Base-by-base conservation (phyloP, 2,888 invertebrate species). In the Chrysolina oricalcia region DNA sequence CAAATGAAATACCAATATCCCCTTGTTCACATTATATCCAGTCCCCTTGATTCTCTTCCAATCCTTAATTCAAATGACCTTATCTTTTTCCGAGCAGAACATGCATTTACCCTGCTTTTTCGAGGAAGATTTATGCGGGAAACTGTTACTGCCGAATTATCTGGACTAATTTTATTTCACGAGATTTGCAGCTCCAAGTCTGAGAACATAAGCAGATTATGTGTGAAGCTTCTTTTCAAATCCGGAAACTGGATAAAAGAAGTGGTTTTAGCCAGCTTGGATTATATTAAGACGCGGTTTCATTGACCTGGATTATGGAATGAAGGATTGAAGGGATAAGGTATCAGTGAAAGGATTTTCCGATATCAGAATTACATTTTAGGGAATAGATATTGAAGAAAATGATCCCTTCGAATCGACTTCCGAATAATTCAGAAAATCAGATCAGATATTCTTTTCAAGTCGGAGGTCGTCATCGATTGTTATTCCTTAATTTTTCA, bases 151-250 rank as follows among this genome's bases (percentile, higher is more conserved):
- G 48, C 46, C 5, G 72, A 40, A 66, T 56, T 72, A 59, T 65
- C 27, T 23, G 43, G 66, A 59, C 66, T 73, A 73, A 73, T 73
- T 73, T 73, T 15, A 56, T 73, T 68, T 62, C 23, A 62, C 46
- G 35, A 19, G 68, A 48, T 48, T 27, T 43, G 27, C 64, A 50
- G 43, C 48, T 35, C 5, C 10, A 35, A 48, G 27, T 35, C 46
- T 41, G 53, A 65, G 64, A 53, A n/a, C 50, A 43, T 64, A 41
- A 73, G 46, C 19, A 63, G 35, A 59, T 48, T 73, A 67, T 67
- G 48, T 68, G 72, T 62, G 67, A 27, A 73, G 68, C 48, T n/a
- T 3, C 15, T 15, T 41, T 63, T 63, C 17, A 50, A 46, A 70
- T 48, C 48, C 59, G 15, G 15, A 59, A 35, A 9, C 35, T 59